Percentiles rank a stretch among this genome's conserved stretches.
phyloP scores from a whole-genome alignment of 2,113 vertebrate genomes.

The Plecturocebus donacophilus region DNA sequence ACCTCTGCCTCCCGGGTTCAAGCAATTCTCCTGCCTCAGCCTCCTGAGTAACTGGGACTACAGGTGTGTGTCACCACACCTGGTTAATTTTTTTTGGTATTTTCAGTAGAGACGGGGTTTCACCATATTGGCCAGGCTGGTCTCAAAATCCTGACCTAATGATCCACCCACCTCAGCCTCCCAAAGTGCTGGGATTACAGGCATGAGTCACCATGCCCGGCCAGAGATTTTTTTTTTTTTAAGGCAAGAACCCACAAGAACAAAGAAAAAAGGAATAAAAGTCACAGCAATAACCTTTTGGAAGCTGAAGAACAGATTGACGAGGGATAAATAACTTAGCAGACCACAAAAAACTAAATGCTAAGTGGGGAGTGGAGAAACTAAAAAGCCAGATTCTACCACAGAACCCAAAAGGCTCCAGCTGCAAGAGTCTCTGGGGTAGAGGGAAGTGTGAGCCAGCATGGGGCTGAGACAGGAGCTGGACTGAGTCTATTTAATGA shows the following conservation, averaged over 20 bases:
- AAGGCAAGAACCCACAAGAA: neutral
- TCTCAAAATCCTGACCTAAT: no score
- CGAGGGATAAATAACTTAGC: neutral
- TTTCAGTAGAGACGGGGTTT: no score
- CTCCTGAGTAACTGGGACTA: no score
- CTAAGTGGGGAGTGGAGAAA: neutral
- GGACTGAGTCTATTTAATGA: neutral
- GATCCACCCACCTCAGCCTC: no score
- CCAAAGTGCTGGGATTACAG: no score
- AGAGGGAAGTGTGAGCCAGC: no score
- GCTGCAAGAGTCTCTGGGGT: neutral
- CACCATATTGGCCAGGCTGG: no score
- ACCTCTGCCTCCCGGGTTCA: no score
- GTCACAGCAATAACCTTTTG: neutral
- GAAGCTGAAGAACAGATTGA: neutral
- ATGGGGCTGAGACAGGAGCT: neutral
- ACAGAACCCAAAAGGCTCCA: neutral
- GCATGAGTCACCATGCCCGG: no score
- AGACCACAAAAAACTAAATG: neutral
- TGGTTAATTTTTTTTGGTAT: no score
- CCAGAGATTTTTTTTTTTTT: neutral
- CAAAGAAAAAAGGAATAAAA: neutral
- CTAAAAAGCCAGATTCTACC: neutral
- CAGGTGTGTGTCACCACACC: no score
- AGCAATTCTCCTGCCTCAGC: no score